Base-by-base conservation (phyloP, 2,113 vertebrate species). In the Orthonyx spaldingii region DNA sequence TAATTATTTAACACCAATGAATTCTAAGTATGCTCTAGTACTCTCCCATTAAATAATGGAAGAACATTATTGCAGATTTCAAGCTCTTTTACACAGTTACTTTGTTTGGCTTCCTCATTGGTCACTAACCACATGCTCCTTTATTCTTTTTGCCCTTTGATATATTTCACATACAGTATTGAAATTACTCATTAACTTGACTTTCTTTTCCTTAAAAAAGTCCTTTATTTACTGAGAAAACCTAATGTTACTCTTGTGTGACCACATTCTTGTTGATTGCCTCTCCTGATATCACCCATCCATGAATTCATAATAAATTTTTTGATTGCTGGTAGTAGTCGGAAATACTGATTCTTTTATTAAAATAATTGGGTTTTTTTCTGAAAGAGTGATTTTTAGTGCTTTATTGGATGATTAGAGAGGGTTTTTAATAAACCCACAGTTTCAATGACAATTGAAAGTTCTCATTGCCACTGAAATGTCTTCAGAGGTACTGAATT, bases 91-190 rank as follows among this genome's bases (percentile, higher is more conserved):
- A 82, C 7, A 19, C 77, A 75, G n/a, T 96, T 94, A 76, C 74
- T 97, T 97, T 97, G 84, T 98, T 97, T 96, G 95, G 86, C 92
- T 98, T 71, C 75, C 92, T 93, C 97, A 97, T 96, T 96, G 47
- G 50, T 97, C 97, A 95, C 96, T 95, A 94, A 93, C 85, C 91
- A 96, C 37, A 66, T 66, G 52, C 70, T 81, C 33, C 75, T 97
- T 90, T 95, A 53, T 96, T 96, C n/a, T 89, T 95, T 95, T 47
- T 95, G 60, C 84, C 72, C n/a, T 96, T 87, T 66, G 90, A 21
- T 88, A 57, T 91, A 55, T 92, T 97, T 96, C 70, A 84, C 26
- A 28, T 56, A 86, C 33, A 6, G 32, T 87, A 42, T 76, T 97
- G 33, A 90, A 65, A 19, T 92, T 82, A 81, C n/a, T 93, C 53